A percentile compares a stretch with the other conserved stretches of the same genome.
Conservation (phyloP, 2,797 vertebrate genomes). For the Anisognathus igniventris region DNA sequence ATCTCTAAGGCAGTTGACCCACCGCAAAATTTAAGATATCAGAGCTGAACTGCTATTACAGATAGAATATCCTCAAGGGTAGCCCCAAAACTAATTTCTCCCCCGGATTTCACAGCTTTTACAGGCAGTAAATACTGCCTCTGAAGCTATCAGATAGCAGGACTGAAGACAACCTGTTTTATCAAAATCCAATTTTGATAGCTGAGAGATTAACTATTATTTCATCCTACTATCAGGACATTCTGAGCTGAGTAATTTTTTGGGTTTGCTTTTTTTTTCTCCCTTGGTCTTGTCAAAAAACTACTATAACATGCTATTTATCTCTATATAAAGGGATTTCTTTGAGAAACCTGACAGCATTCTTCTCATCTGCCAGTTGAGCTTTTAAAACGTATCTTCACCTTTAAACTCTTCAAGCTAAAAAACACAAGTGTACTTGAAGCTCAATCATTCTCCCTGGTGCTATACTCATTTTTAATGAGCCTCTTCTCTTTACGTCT, state of each 20-base stretch:
- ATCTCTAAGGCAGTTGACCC: not conserved
- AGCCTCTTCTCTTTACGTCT: slow-evolving; percentile 76
- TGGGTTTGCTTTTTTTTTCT: not conserved
- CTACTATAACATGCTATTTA: not conserved
- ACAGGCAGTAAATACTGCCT: not conserved
- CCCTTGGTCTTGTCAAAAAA: not conserved
- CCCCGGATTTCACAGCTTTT: not conserved
- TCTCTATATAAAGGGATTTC: slow-evolving; percentile 34
- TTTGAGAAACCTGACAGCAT: slow-evolving; percentile 67
- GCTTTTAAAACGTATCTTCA: slow-evolving; percentile 71
- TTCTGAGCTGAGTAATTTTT: not conserved
- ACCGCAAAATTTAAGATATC: not conserved
- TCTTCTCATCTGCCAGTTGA: slow-evolving; percentile 73
- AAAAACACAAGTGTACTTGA: slow-evolving; percentile 75
- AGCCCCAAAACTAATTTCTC: not conserved
- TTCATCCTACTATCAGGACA: not conserved
- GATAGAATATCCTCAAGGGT: not conserved
- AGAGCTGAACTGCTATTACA: not conserved
- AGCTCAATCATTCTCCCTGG: slow-evolving; percentile 74
- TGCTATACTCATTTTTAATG: slow-evolving; percentile 82
- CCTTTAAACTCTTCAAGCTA: slow-evolving; percentile 67
- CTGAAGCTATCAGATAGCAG: not conserved
- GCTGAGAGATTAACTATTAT: not conserved
- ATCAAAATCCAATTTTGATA: not conserved
- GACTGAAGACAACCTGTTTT: not conserved